Base-by-base conservation (phyloP, 2,888 invertebrate genomes). In the Eristalis intricaria region DNA sequence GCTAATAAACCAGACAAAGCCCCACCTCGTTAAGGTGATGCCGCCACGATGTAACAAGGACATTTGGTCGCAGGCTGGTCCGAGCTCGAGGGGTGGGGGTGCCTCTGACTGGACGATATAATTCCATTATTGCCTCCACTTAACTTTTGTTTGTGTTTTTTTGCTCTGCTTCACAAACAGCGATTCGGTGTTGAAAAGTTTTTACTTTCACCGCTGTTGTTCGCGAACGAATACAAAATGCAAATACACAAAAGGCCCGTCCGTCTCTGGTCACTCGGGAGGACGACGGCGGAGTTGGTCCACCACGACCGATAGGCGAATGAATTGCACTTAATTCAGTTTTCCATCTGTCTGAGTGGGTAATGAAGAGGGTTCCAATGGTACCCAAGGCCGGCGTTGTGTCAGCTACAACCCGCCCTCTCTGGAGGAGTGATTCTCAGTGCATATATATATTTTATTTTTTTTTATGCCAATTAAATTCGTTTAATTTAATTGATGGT, bases 291-390 rank as follows among this genome's bases (percentile, higher is more conserved):
- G 1, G 60, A 60, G 60, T 23, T 26, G 60, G 76, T 29, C 4
- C 50, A 0, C 19, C 11, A n/a, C 8, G n/a, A 8, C 60, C 63
- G 66, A 79, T 79, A 68, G 19, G 75, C 50, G 66, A 76, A 79
- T 19, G 50, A 50, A 64, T 26, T 79, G 68, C 71, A 83, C 83
- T 83, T 87, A 87, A 87, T 84, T 84, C 87, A 79, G 71, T 87
- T 87, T 87, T 80, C 76, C 87, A 76, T 87, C 87, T 87, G 87
- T 87, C 87, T 87, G 87, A 87, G 87, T 87, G 87, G 87, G 76
- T 79, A 87, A 80, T 87, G 80, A 87, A 87, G 87, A 79, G 87
- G 79, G 83, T 80, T 83, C 76, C 83, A 87, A 86, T 79, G 83
- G 79, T 70, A 71, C 23, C 79, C 66, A 63, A 66, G 60, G 60